Evolutionary conservation across 2,888 invertebrate genomes (phyloP), one percentile per base, ranked within the genome.

Genomic region (Eristalinus sepulchralis): DNA sequence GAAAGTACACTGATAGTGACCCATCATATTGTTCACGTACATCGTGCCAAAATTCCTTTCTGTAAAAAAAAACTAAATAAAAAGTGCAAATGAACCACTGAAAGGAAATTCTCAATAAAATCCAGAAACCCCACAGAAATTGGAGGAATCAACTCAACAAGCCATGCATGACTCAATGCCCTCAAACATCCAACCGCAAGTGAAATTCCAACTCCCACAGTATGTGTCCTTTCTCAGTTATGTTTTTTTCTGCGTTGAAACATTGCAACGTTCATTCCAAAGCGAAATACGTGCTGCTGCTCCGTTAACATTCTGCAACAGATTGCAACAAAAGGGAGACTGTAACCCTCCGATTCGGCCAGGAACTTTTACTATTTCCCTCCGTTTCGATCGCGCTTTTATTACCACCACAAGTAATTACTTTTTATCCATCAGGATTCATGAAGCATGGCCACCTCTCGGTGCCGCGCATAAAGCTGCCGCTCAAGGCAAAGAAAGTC

Each of bases 381-480:
- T 24, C 2, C 20, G 36, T 34, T 34, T 59, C 64, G 24, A 31
- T 76, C 11, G 22, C 11, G 27, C 31, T 60, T 66, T 66, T 77
- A 71, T 72, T 78, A 27, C 57, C 22, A 67, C 66, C 27, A 57
- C 63, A 22, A 66, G 53, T 83, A 83, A 73, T 78, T 83, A 79
- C 59, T 83, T 83, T 79, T 34, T 53, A 79, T 75, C 73, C 53
- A 68, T 64, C 73, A 79, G 24, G 17, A 59, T 71, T 68, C 34
- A 27, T 77, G 8, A 5, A 17, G 22, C 8, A 10, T 9, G 20
- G 60, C 27, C 27, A 31, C n/a, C 17, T 17, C 17, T 17, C 11
- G 8, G 27, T 33, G 11, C 36, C 20, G 60, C 34, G 22, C 5
- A 36, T 22, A 36, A 13, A 55, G 11, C 17, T 76, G 63, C 39